Evolutionary conservation across 2,113 vertebrate genomes (phyloP), one percentile per base, ranked within the genome.

Genomic region (Muntiacus muntjak): DNA sequence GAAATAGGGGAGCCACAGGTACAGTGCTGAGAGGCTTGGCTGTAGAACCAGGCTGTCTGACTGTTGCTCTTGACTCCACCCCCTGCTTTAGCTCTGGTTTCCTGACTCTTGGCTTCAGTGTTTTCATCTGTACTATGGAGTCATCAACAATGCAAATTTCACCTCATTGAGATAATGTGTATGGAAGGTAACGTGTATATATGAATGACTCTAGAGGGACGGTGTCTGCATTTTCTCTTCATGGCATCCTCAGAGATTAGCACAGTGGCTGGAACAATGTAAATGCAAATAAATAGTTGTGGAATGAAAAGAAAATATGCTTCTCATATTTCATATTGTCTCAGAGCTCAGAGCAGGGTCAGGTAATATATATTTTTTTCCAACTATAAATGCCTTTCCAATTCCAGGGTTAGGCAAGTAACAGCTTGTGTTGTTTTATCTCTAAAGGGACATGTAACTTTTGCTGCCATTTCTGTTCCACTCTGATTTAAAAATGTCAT

Each of bases 301-400:
- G 28, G 55, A 71, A 94, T 83, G 11, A 82, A 83, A 67, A 43
- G 50, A 74, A 57, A 71, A 60, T 23, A 92, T 4, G 14, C 50
- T 19, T 91, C 25, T 94, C 74, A 33, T 40, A 25, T 96, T 95
- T 89, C 82, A 9, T 26, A 25, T 78, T 93, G 30, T 91, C 55
- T 98, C 50, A 30, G 67, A 78, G 58, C 87, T 96, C 45, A 71
- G 83, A 78, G 84, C 47, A 95, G 17, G 17, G 54, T 50, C 82
- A 88, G 62, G 84, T 45, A 43, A 92, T 55, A 43, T 7, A 1
- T 67, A 16, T 74, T 28, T 82, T 43, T 87, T 93, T 96, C 71
- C 85, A 85, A 19, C 50, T 87, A 25, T 33, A 55, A 96, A 78
- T 55, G 33, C 89, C 83, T 67, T 90, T 89, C 57, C 9, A n/a